These are phyloP conservation scores for Montipora capitata DNA, from an alignment of 92 coral and sea anemone genomes.

Conservation along the genomic window DNA sequence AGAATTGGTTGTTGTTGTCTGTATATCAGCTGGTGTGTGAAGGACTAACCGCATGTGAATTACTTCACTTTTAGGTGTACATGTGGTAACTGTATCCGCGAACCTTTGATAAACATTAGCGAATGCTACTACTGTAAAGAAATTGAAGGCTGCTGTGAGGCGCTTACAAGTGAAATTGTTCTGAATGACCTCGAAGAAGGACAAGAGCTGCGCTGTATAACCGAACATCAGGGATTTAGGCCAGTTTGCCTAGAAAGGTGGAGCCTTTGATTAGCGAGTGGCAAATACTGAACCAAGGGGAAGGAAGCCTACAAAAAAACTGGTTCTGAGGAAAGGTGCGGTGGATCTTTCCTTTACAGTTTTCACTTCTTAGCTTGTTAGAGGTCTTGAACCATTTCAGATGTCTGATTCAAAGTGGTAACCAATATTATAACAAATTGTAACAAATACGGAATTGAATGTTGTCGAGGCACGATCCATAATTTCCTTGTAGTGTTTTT, in stretches of 20 bases:
- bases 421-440: background rate
- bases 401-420: background rate
- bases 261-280: slow-evolving; percentile 65
- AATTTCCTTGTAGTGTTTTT: no score
- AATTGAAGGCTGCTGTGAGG: slow-evolving; percentile 56
- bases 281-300: slow-evolving; percentile 48
- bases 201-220: slow-evolving; percentile 27
- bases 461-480: no score
- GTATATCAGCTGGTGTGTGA: no score
- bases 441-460: no score
- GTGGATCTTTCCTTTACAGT: background rate
- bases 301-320: slow-evolving; percentile 65
- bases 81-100: slow-evolving; percentile 6
- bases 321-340: slow-evolving; percentile 65
- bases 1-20: background rate
- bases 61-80: background rate
- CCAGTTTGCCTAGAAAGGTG: slow-evolving; percentile 66
- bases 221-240: slow-evolving; percentile 69
- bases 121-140: slow-evolving; percentile 61
- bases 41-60: background rate
- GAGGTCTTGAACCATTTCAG: background rate
- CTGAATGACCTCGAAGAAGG: slow-evolving; percentile 22
- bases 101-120: slow-evolving; percentile 44
- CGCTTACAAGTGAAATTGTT: slow-evolving; percentile 51
- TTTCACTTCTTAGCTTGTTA: background rate